Conservation (phyloP, 2,797 vertebrate genomes). For the Trichosurus vulpecula region DNA sequence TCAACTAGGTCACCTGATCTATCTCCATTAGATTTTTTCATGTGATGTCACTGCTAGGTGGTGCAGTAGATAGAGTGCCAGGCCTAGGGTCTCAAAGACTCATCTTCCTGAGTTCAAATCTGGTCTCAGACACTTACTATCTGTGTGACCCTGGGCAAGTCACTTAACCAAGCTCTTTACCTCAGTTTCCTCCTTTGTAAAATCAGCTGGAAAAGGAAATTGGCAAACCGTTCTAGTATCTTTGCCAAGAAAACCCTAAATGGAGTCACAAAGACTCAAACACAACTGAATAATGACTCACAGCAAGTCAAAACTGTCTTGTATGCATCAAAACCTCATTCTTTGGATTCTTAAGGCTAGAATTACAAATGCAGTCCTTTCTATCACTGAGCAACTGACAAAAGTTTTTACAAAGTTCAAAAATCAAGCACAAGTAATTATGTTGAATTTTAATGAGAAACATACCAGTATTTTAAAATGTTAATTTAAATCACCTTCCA, state of each 20-base stretch:
- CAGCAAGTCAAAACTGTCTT: neutral
- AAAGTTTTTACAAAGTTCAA: neutral
- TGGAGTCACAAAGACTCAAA: neutral
- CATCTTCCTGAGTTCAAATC: neutral
- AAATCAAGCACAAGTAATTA: neutral
- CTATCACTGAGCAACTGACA: neutral
- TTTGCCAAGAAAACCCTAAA: neutral
- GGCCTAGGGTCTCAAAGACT: neutral
- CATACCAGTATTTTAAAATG: neutral
- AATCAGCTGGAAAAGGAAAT: neutral
- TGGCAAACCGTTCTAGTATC: neutral
- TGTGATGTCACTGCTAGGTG: neutral
- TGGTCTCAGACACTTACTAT: neutral
- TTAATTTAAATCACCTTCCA: neutral
- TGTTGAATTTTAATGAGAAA: neutral
- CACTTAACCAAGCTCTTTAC: neutral
- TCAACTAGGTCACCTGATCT: neutral
- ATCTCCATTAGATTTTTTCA: neutral
- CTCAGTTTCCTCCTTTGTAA: neutral
- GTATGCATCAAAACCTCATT: neutral
- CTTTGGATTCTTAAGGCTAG: neutral
- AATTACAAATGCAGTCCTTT: neutral
- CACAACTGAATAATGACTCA: neutral
- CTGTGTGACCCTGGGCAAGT: neutral
- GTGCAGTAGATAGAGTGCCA: neutral